A percentile compares a stretch with the other conserved stretches of the same genome.
phyloP scores from a whole-genome alignment of 2,797 vertebrate species.

The Tolypeutes matacus region DNA sequence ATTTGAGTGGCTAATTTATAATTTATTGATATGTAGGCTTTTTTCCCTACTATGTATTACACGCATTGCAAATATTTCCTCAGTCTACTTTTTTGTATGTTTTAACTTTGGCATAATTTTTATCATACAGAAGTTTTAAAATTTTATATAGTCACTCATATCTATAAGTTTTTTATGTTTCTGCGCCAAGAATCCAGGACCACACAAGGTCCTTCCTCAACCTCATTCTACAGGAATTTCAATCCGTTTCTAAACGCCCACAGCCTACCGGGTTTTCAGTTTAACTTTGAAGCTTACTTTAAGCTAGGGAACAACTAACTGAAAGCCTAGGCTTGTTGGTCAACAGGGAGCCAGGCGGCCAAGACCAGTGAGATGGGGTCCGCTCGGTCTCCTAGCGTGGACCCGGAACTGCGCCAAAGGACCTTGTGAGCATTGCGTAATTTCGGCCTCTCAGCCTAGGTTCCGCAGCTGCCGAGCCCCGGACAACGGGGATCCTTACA shows the following conservation, averaged over 20 bases:
- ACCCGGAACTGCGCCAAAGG: background rate
- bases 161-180: background rate
- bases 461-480: no score
- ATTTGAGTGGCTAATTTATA: background rate
- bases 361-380: background rate
- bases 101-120: background rate
- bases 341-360: background rate
- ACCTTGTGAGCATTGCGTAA: background rate
- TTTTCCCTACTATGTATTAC: background rate
- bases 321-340: no score
- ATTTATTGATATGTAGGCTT: background rate
- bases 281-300: background rate
- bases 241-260: background rate
- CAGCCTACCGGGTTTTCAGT: background rate
- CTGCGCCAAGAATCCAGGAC: background rate
- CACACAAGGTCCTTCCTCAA: background rate
- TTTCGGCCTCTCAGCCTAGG: fast-evolving
- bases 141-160: background rate
- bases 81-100: background rate
- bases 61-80: background rate
- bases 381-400: background rate
- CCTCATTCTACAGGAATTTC: background rate
- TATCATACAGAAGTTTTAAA: background rate
- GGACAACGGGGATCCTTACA: no score
- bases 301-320: background rate